Conservation (phyloP, 2,797 vertebrate genomes). For the Pangasius mekongensis region DNA sequence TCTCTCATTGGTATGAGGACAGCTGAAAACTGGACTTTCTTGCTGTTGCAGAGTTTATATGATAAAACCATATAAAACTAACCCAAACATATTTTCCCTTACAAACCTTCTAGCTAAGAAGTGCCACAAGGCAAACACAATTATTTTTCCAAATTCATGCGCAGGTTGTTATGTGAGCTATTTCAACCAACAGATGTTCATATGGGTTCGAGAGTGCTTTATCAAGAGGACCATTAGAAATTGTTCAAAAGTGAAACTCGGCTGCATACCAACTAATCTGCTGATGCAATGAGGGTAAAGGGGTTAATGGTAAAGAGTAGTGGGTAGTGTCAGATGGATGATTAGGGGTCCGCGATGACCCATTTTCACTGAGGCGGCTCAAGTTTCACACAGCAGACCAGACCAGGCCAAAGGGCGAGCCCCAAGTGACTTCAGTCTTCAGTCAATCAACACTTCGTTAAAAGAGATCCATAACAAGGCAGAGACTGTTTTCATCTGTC, state of each 20-base stretch:
- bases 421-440: constrained; percentile 74
- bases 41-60: background rate
- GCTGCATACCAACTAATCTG: constrained; percentile 29
- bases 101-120: background rate
- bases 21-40: background rate
- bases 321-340: constrained; percentile 55
- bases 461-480: constrained; percentile 74
- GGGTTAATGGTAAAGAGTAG: constrained; percentile 28
- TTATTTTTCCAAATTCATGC: background rate
- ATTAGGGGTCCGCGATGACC: constrained; percentile 40
- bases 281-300: constrained; percentile 40
- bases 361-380: constrained; percentile 49
- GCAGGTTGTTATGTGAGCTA: background rate
- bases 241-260: constrained; percentile 30
- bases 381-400: constrained; percentile 71
- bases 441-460: constrained; percentile 80
- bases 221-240: background rate
- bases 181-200: background rate
- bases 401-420: constrained; percentile 74
- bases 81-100: background rate
- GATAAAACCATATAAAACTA: background rate
- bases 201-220: background rate
- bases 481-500: constrained; percentile 64
- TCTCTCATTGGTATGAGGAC: background rate
- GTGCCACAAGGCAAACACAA: background rate